Evolutionary conservation across 2,888 invertebrate species (phyloP).

Genomic region (Mythimna lalbum): DNA sequence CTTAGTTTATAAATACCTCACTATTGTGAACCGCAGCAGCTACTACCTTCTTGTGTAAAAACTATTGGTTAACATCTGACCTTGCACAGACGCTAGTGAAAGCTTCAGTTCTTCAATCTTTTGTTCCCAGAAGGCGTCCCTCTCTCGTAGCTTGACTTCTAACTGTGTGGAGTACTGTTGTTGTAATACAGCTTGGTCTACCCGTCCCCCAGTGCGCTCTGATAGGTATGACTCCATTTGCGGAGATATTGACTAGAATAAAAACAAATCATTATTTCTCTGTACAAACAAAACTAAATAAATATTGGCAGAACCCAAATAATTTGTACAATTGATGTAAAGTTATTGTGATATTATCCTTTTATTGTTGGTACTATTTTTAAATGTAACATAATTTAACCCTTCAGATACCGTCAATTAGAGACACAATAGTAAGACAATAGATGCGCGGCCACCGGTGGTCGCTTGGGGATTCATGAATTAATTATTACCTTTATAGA

Average conservation of each 20-base stretch:
- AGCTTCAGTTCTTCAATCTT: conserved; percentile 91
- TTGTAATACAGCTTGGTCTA: conserved; percentile 86
- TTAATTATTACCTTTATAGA: neutral
- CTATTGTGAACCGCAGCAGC: neutral
- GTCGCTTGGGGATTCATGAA: too few species aligned
- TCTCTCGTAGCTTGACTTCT: conserved; percentile 92
- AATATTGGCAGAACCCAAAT: neutral
- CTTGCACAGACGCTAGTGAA: conserved; percentile 92
- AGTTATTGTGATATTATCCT: neutral
- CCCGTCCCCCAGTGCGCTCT: conserved; percentile 82
- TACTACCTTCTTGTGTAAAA: conserved; percentile 18
- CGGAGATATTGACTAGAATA: conserved; percentile 86
- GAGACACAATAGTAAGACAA: too few species aligned
- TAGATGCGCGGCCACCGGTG: too few species aligned
- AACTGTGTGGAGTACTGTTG: conserved; percentile 91
- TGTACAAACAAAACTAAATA: neutral
- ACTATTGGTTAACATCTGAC: conserved; percentile 77
- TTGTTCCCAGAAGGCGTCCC: conserved; percentile 91
- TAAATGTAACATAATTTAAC: neutral
- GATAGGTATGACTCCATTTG: conserved; percentile 86
- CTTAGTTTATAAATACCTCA: neutral
- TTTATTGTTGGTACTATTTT: neutral
- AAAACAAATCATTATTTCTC: neutral
- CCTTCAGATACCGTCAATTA: too few species aligned
- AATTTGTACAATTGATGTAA: neutral